A percentile compares a stretch with the other conserved stretches of the same genome.
Conservation (phyloP, 1,140 invertebrate genomes). For the Achroia grisella region DNA sequence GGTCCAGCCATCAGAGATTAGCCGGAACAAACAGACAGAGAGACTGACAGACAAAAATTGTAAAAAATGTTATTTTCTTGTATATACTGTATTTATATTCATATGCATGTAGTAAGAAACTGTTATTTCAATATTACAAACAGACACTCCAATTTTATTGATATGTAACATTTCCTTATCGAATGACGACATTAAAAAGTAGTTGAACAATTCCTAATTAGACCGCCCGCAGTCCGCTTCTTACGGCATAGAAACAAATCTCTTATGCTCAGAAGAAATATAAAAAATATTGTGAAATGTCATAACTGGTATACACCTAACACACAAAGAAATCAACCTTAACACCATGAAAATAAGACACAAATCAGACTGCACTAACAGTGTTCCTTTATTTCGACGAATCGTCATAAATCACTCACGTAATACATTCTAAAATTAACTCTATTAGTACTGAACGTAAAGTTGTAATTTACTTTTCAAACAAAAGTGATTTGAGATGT, state of each 20-base stretch:
- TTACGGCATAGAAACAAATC: slow-evolving; percentile 38
- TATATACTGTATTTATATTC: too few species aligned
- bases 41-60: too few species aligned
- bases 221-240: slow-evolving; percentile 26
- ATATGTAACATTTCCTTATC: too few species aligned
- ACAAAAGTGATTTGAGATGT: not conserved
- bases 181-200: slow-evolving; percentile 24
- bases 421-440: not conserved
- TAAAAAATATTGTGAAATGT: slow-evolving; percentile 32
- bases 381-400: not conserved
- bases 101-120: too few species aligned
- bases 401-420: not conserved
- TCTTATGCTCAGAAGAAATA: slow-evolving; percentile 45
- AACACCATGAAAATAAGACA: not conserved
- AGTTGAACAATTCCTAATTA: slow-evolving; percentile 24
- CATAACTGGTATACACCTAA: not conserved
- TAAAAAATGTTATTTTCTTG: too few species aligned
- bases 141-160: too few species aligned
- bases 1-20: too few species aligned
- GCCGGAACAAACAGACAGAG: too few species aligned
- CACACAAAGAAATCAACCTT: slow-evolving; percentile 17
- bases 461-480: not conserved
- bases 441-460: not conserved
- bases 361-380: slow-evolving; percentile 5
- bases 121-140: too few species aligned